Percentiles rank a stretch among this genome's conserved stretches.
Conservation (phyloP, 2,113 vertebrate species). For the Anoplopoma fimbria region DNA sequence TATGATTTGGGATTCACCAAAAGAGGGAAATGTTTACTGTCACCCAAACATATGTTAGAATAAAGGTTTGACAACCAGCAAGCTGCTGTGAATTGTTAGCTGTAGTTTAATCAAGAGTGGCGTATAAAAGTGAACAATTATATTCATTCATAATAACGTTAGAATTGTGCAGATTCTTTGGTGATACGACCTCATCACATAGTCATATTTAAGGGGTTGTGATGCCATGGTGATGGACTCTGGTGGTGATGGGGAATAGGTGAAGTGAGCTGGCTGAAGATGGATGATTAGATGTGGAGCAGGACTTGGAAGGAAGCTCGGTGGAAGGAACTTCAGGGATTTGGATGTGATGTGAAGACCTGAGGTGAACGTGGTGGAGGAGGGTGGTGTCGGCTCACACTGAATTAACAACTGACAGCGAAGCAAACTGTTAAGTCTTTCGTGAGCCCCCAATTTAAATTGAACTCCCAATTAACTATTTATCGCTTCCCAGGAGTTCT, state of each 20-base stretch:
- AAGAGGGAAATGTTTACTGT: neutral
- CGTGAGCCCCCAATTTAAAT: neutral
- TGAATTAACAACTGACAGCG: neutral
- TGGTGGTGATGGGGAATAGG: neutral
- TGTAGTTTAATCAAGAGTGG: neutral
- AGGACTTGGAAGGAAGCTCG: too few relatives aligned
- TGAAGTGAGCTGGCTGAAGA: too few relatives aligned
- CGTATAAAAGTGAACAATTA: neutral
- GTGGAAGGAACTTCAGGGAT: too few relatives aligned
- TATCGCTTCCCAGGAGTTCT: conserved; percentile 12
- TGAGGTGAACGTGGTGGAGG: neutral
- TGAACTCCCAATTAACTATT: conserved; percentile 42
- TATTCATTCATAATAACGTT: neutral
- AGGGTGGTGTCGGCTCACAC: too few relatives aligned
- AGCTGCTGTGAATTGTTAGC: neutral
- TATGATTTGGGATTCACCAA: neutral
- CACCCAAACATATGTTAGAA: neutral
- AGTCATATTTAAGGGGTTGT: too few relatives aligned
- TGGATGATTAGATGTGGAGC: too few relatives aligned
- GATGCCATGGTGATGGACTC: neutral
- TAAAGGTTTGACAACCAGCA: neutral
- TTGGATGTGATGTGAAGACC: neutral
- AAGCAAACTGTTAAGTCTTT: conserved; percentile 18
- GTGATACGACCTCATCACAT: too few relatives aligned
- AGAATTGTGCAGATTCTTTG: neutral